Evolutionary conservation across 2,113 vertebrate genomes (phyloP), one percentile per base, ranked within the genome.

Genomic region (Oreochromis tanganicae): DNA sequence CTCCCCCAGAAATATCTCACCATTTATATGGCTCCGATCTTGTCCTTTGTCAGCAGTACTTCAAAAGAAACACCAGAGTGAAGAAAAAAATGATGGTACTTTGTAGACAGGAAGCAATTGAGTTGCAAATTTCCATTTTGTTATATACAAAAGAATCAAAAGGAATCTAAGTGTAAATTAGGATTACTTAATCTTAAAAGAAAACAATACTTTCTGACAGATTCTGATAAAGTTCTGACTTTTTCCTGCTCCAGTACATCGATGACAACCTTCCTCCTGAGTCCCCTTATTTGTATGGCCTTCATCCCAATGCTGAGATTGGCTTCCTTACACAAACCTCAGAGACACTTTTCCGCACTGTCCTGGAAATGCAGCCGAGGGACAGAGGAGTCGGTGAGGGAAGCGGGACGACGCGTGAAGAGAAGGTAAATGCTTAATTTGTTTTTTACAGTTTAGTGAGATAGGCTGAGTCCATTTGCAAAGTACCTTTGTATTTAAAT

Each of bases 271-370:
- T 99, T 24, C 99, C 99, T 5, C 78, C 97, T 0, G 98, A 99
- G 91, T 99, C 98, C 0, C 98, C 99, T 0, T 95, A 98, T 78
- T 97, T 99, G 9, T 99, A 99, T 0, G 98, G 98, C 34, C 98
- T 99, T 41, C 99, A 99, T 73, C 98, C 98, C 36, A 99, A 99
- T 0, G 98, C 99, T 0, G 98, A 99, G 96, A 98, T 99, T 4
- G 98, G 97, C 17, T 98, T 98, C 94, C 97, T 99, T 2, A 98
- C 97, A 0, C 98, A 98, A 92, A 97, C 97, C 2, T 99, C 99
- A 0, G 98, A 99, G 89, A 97, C 97, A 80, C 97, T 99, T 16
- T 99, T 99, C 93, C 97, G 85, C 38, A 96, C 96, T 0, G 78
- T 99, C 88, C 91, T 99, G 93, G 98, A 98, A 94, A 96, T 99